Evolutionary conservation across 30 jellyfish, hydroid and myxozoan species (phyloP), one percentile per base, ranked within the genome.

Genomic region (Turritopsis dohrnii): DNA sequence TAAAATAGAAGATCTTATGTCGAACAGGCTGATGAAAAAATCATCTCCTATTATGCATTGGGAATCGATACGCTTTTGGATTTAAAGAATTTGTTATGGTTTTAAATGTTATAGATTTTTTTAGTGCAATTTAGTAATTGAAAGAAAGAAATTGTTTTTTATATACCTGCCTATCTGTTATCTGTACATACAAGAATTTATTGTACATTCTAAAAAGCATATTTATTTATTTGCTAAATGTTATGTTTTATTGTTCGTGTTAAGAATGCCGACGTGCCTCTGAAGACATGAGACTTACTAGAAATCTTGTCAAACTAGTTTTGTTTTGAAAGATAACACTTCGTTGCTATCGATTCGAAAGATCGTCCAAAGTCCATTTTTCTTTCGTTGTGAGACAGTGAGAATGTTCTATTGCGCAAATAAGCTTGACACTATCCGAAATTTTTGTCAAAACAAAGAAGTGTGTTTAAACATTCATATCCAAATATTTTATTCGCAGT

Each of bases 11-110:
- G 79, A 27, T 23, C 20, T 79, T 8, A 79, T 54, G 80, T 23
- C 60, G 60, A 53, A 31, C 29, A 30, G 26, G 16, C 23, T 79
- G 13, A 28, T 22, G 26, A 27, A 27, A 27, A 54, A 79, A 18
- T 1, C 86, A 16, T 28, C 69, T 76, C 31, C 76, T 23, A 24
- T 79, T 7, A 19, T 28, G 4, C 86, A 54, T 79, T 52, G 60
- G 69, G 86, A 79, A 28, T 54, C 86, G 52, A 26, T 79, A 52
- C 86, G 86, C 8, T 79, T 79, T 53, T 79, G 86, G 86, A 79
- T 79, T 28, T 79, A 52, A 53, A 69, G 19, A 19, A 7, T 69
- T n/a, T 9, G 30, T 69, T 69, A 69, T 19, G 77, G 30, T 69
- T 69, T 69, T 69, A n/a, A n/a, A n/a, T 69, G 29, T 69, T n/a